Percentiles rank a stretch among this genome's conserved stretches.
phyloP scores from a whole-genome alignment of 2,888 invertebrate genomes.

The Cataglyphis altisquamis region DNA sequence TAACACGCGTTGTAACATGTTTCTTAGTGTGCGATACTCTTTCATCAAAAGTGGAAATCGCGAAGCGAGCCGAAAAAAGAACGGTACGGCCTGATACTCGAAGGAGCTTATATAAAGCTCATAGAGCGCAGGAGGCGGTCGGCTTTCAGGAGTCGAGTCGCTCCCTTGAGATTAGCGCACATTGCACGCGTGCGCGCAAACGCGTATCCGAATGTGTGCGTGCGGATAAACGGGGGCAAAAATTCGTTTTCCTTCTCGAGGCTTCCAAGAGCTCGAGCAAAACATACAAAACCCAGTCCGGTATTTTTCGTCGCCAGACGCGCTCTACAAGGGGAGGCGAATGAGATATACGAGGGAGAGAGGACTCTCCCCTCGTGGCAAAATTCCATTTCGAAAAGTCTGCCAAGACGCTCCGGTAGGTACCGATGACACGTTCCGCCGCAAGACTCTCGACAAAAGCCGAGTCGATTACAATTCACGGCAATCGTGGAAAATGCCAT shows the following conservation, averaged over 20 bases:
- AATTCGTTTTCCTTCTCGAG: slow-evolving; percentile 42
- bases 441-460: slow-evolving; percentile 35
- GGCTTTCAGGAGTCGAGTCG: slow-evolving; percentile 63
- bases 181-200: neutral
- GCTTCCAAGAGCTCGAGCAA: slow-evolving; percentile 21
- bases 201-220: neutral
- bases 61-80: neutral
- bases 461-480: slow-evolving; percentile 22
- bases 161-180: slow-evolving; percentile 55
- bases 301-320: slow-evolving; percentile 43
- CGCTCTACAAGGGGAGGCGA: slow-evolving; percentile 9
- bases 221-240: neutral
- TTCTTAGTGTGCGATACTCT: neutral
- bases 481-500: slow-evolving; percentile 43
- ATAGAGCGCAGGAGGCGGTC: slow-evolving; percentile 46
- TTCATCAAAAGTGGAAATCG: neutral
- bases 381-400: slow-evolving; percentile 59
- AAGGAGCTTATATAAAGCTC: slow-evolving; percentile 58
- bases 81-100: slow-evolving; percentile 11
- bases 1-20: neutral
- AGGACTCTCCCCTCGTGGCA: slow-evolving; percentile 18
- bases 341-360: slow-evolving; percentile 16
- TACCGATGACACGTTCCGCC: slow-evolving; percentile 42
- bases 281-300: slow-evolving; percentile 31
- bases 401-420: slow-evolving; percentile 49